These are phyloP conservation scores for Anomalospiza imberbis DNA, from an alignment of 2,797 vertebrate species.

Conservation along the genomic window DNA sequence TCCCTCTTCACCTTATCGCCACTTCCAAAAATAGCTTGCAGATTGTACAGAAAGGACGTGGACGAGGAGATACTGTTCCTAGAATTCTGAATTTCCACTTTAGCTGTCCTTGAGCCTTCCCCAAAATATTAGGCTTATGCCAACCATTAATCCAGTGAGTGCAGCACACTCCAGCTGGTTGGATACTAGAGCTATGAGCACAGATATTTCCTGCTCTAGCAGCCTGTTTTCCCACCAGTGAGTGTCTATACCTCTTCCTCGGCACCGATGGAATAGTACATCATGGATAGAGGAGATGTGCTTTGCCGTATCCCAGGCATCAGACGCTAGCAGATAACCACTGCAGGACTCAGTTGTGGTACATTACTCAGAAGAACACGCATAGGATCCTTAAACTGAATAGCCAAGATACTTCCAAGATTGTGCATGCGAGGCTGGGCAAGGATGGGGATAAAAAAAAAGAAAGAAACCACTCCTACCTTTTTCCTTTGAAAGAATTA, in stretches of 20 bases:
- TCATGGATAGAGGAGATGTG: accelerated
- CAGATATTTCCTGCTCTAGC: not conserved
- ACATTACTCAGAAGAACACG: not conserved
- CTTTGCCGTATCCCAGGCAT: not conserved
- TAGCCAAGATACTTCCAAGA: not conserved
- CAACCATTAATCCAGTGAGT: not conserved
- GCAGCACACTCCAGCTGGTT: not conserved
- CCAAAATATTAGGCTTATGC: conserved; percentile 20
- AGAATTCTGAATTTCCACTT: conserved; percentile 29
- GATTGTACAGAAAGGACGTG: conserved; percentile 25
- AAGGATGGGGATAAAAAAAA: not conserved
- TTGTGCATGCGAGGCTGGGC: not conserved
- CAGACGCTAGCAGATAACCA: not conserved
- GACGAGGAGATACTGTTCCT: conserved; percentile 2
- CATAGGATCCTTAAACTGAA: not conserved
- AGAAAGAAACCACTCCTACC: not conserved
- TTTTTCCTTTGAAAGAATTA: conserved; percentile 48
- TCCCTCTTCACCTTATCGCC: conserved; percentile 26
- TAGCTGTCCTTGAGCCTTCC: conserved; percentile 32
- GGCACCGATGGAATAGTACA: not conserved
- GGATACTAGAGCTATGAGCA: not conserved
- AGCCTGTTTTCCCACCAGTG: not conserved
- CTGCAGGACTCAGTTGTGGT: not conserved
- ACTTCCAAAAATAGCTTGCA: conserved; percentile 54
- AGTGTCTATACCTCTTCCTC: not conserved